phyloP scores from a whole-genome alignment of 2,888 invertebrate species.

The Drosophila fulvimacula region DNA sequence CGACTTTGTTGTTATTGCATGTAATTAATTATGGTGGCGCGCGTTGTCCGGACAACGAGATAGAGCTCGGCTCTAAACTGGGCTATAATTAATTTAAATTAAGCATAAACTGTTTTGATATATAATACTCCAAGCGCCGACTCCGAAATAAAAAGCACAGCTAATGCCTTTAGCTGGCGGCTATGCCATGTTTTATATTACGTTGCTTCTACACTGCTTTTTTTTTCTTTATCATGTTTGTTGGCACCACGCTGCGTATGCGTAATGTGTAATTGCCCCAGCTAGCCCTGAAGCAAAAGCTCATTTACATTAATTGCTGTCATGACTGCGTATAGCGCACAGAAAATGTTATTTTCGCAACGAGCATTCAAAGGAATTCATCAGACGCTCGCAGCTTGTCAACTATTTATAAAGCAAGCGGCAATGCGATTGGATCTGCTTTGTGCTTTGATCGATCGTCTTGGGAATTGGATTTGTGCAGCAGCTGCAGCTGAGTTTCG shows the following conservation, averaged over 20 bases:
- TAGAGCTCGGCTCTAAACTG: constrained; percentile 26
- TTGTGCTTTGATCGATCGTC: constrained; percentile 11
- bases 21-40: constrained; percentile 66
- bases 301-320: constrained; percentile 40
- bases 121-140: constrained; percentile 28
- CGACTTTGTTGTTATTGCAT: constrained; percentile 53
- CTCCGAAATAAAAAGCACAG: not conserved
- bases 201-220: not conserved
- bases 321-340: constrained; percentile 4
- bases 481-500: constrained; percentile 19
- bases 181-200: constrained; percentile 4
- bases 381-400: constrained; percentile 12
- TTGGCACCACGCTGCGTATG: constrained; percentile 37
- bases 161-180: constrained; percentile 17
- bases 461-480: constrained; percentile 17
- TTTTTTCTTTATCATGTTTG: not conserved
- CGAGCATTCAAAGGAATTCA: constrained; percentile 21
- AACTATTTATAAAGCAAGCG: constrained; percentile 3
- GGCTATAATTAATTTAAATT: constrained; percentile 71
- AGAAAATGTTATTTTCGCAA: constrained; percentile 10
- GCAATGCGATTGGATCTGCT: not conserved
- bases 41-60: constrained; percentile 32
- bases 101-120: constrained; percentile 68
- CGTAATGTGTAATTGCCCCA: constrained; percentile 26
- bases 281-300: constrained; percentile 9